Evolutionary conservation across 2,888 invertebrate genomes (phyloP).

Genomic region (Orthosia incerta): DNA sequence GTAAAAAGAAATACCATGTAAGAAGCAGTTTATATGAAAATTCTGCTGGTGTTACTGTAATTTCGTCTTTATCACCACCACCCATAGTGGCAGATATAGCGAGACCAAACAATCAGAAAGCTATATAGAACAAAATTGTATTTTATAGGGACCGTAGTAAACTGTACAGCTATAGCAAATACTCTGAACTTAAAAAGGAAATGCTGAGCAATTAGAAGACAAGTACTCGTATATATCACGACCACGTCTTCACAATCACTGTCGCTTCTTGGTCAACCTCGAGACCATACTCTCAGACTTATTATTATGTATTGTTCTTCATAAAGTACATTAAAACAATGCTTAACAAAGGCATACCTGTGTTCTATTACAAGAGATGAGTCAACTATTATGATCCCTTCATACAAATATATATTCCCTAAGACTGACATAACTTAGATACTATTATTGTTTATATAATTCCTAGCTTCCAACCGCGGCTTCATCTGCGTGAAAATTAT

Average conservation of each 20-base stretch:
- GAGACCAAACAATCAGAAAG: neutral
- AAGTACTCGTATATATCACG: neutral
- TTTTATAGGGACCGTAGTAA: neutral
- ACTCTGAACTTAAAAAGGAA: neutral
- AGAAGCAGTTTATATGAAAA: conserved; percentile 11
- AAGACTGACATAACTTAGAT: neutral
- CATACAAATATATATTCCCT: neutral
- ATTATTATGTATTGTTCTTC: conserved; percentile 9
- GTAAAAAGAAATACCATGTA: neutral
- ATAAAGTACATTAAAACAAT: neutral
- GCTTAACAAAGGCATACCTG: conserved; percentile 19
- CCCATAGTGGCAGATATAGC: conserved; percentile 5
- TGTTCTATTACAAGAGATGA: neutral
- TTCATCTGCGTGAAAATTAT: too few species aligned
- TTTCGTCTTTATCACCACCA: neutral
- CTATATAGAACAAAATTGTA: neutral
- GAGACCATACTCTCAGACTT: neutral
- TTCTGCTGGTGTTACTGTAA: neutral
- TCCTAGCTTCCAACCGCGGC: too few species aligned
- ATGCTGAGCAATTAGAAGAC: neutral
- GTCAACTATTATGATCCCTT: neutral
- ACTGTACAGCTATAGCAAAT: neutral
- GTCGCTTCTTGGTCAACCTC: neutral
- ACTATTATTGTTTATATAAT: neutral
- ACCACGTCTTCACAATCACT: conserved; percentile 18